A percentile compares a stretch with the other conserved stretches of the same genome.
Evolutionary conservation across 2,113 vertebrate species (phyloP).

Genomic region (Python bivittatus): DNA sequence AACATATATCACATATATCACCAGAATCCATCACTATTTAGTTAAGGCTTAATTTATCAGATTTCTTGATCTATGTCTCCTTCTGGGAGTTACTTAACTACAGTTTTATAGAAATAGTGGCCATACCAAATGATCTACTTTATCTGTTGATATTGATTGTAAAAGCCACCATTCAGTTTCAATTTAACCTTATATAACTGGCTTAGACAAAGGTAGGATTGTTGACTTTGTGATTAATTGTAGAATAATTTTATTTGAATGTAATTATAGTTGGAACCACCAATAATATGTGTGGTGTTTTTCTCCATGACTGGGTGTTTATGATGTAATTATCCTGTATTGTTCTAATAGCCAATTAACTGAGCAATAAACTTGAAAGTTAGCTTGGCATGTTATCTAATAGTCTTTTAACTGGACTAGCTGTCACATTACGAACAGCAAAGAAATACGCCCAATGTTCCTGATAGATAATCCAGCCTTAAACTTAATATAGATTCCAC

Average conservation of each 20-base stretch:
- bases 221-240: not conserved
- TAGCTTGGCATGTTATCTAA: not conserved
- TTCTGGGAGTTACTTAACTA: not conserved
- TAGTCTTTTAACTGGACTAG: not conserved
- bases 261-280: not conserved
- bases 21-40: not conserved
- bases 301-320: not conserved
- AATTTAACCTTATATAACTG: not conserved
- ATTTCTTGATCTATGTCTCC: not conserved
- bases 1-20: too few species aligned
- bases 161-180: not conserved
- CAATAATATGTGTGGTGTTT: not conserved
- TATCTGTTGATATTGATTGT: not conserved
- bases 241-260: conserved; percentile 7
- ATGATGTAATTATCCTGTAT: not conserved
- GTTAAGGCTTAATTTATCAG: not conserved
- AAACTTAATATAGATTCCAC: not conserved
- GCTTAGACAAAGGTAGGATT: conserved; percentile 4
- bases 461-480: not conserved
- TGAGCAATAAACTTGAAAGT: not conserved
- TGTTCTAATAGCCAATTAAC: not conserved
- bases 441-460: not conserved
- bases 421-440: not conserved
- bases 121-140: not conserved
- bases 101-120: not conserved